Percentiles rank a stretch among this genome's conserved stretches.
These are phyloP conservation scores for Schlechtendalia chinensis DNA, from an alignment of 1,140 invertebrate genomes.

Conservation along the genomic window DNA sequence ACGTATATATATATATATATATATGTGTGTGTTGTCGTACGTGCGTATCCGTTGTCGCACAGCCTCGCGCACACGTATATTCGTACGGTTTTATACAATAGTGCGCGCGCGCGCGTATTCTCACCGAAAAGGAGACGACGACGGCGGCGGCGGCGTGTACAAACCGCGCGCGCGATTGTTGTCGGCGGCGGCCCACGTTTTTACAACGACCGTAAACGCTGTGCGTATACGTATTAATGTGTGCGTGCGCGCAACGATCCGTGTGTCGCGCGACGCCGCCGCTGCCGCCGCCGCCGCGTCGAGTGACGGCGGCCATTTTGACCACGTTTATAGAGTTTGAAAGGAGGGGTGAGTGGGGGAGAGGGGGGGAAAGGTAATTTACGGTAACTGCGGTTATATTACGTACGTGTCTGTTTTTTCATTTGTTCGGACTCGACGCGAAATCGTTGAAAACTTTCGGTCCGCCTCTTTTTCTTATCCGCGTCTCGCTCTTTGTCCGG, in stretches of 20 bases:
- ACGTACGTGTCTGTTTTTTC: no score
- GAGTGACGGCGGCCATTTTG: slow-evolving; percentile 17
- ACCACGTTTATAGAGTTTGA: not conserved
- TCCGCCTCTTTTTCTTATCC: no score
- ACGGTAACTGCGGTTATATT: no score
- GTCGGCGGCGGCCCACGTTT: slow-evolving; percentile 46
- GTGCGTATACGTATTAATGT: not conserved
- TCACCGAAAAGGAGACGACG: slow-evolving; percentile 37
- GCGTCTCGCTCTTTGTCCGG: no score
- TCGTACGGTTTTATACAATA: no score
- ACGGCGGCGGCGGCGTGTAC: not conserved
- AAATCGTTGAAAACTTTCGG: no score
- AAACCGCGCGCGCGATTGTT: slow-evolving; percentile 32
- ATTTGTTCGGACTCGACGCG: no score
- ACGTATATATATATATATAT: not conserved
- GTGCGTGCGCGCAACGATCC: not conserved
- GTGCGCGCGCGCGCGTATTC: not conserved
- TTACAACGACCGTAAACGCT: not conserved
- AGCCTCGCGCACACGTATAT: not conserved
- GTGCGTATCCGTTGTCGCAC: no score
- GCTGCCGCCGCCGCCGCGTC: slow-evolving; percentile 6
- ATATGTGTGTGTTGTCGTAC: not conserved
- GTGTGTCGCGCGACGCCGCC: no score
- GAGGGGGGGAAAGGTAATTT: no score
- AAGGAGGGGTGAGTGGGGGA: no score